Base-by-base conservation (phyloP, 1,140 invertebrate genomes). In the Bacillus rossius region DNA sequence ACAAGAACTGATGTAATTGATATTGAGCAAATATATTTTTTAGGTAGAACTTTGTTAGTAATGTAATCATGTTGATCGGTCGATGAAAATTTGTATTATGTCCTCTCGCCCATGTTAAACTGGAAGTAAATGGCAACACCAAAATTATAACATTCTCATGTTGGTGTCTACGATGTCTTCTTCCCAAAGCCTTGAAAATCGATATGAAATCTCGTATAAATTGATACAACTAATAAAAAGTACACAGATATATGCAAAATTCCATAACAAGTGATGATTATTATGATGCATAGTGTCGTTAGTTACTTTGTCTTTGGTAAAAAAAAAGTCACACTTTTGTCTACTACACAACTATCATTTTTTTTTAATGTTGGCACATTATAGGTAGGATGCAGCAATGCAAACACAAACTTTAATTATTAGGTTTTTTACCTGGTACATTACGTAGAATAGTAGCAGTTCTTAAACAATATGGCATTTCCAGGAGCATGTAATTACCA, bases 151-250 rank as follows among this genome's bases (percentile, higher is more conserved):
- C 25, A 40, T 25, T 23, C 23, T 34, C 41, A 57, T 40, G 38
- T 57, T 57, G 55, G 55, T 57, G 55, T 57, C 38, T 57, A 14
- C 40, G 25, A 22, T 8, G 26, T 17, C 43, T 57, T 26, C 16
- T 10, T 42, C 22, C 40, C 53, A 37, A 55, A 41, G 20, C 19
- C 53, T 4, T 57, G 55, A 42, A 41, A 55, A 57, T 57, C 43
- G 55, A 57, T 57, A 57, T 57, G 55, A 57, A 57, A 57, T 43
- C 55, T 37, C 37, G 41, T 49, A 57, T 48, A 57, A 57, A 57
- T 49, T 23, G 13, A 57, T 45, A 43, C 5, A 34, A 34, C 29
- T 34, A 34, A 34, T 34, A 34, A 34, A 34, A 34, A 34, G 29
- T 45, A 25, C 43, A 25, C 17, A 19, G 23, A 20, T 45, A 45